These are phyloP conservation scores for Rhegmatorhina hoffmannsi DNA, from an alignment of 2,113 vertebrate genomes.

Conservation along the genomic window DNA sequence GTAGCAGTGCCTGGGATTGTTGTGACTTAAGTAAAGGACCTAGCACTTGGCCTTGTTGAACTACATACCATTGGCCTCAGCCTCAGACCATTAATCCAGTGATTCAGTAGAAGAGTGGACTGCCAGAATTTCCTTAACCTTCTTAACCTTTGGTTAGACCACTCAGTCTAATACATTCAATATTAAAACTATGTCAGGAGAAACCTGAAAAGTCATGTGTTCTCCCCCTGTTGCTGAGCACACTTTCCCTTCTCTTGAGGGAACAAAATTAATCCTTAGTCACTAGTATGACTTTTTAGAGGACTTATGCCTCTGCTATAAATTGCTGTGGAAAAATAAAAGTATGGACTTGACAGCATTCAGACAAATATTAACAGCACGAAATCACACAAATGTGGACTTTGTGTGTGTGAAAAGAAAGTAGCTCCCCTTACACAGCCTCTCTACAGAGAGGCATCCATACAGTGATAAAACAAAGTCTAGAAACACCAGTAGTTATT, in stretches of 20 bases:
- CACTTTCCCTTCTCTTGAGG: background rate
- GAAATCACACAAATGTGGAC: background rate
- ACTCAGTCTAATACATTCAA: background rate
- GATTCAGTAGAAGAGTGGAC: background rate
- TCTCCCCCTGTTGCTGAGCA: background rate
- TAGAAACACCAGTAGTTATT: background rate
- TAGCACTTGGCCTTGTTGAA: background rate
- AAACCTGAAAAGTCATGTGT: background rate
- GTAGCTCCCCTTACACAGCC: background rate
- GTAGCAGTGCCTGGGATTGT: rapidly evolving
- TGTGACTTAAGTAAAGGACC: background rate
- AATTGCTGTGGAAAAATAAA: background rate
- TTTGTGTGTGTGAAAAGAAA: background rate
- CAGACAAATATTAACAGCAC: background rate
- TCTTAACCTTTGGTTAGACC: background rate
- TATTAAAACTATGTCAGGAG: background rate
- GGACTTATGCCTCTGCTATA: background rate
- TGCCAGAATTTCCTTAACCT: background rate
- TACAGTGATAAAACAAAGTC: background rate
- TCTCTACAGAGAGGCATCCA: background rate
- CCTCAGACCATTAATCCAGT: background rate
- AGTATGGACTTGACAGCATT: background rate
- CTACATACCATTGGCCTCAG: background rate
- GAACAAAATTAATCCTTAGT: background rate
- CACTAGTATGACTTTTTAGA: background rate